Percentiles rank a stretch among this genome's conserved stretches.
phyloP scores from a whole-genome alignment of 1,140 invertebrate genomes.

The Globodera rostochiensis region DNA sequence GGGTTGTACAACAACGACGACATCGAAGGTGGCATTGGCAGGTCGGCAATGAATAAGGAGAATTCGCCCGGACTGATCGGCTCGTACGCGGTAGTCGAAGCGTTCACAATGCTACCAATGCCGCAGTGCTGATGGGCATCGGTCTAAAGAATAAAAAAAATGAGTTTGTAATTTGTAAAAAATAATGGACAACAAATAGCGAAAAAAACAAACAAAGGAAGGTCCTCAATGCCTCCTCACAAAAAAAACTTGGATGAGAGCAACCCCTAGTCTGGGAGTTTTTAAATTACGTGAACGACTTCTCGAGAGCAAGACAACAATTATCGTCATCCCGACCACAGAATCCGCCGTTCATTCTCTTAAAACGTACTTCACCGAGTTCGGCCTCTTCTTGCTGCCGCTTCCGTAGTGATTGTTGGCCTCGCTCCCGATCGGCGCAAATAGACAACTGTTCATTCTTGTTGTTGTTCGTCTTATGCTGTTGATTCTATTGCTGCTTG shows the following conservation, averaged over 20 bases:
- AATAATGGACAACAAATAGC: too few relatives aligned
- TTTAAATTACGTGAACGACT: too few relatives aligned
- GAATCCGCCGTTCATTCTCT: too few relatives aligned
- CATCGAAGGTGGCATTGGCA: constrained; percentile 28
- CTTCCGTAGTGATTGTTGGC: background rate
- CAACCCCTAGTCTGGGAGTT: too few relatives aligned
- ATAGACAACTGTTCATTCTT: background rate
- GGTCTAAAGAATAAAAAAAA: constrained; percentile 2
- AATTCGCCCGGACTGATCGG: constrained; percentile 20
- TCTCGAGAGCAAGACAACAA: too few relatives aligned
- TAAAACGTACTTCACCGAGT: constrained; percentile 1
- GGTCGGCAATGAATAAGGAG: constrained; percentile 45
- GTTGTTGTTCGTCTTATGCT: background rate
- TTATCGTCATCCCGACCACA: too few relatives aligned
- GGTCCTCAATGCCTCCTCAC: too few relatives aligned
- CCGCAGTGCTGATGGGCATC: background rate
- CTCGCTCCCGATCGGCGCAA: constrained; percentile 28
- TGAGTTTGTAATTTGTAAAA: background rate
- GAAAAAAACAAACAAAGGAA: too few relatives aligned
- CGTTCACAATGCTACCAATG: background rate
- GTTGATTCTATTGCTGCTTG: background rate
- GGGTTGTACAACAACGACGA: constrained; percentile 30
- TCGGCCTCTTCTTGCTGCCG: constrained; percentile 9
- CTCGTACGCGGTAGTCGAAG: constrained; percentile 12
- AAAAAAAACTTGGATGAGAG: background rate